Percentiles rank a stretch among this genome's conserved stretches.
Evolutionary conservation across 1,140 invertebrate genomes (phyloP).

Genomic region (Phocides pigmalion): DNA sequence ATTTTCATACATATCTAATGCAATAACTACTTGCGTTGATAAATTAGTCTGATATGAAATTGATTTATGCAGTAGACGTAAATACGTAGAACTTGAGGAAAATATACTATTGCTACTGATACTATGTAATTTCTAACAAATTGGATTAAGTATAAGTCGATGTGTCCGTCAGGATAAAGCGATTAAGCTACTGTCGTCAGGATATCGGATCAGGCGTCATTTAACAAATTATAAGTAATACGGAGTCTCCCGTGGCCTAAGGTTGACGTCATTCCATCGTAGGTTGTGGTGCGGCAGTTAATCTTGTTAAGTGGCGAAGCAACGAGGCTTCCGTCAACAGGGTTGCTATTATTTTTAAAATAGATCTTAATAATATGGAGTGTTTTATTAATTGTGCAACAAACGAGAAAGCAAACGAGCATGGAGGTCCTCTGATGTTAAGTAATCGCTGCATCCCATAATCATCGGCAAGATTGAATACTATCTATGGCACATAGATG

Average conservation of each 20-base stretch:
- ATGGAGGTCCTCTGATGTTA: no score
- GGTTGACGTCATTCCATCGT: slow-evolving; percentile 46
- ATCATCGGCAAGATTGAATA: no score
- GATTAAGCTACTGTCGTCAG: slow-evolving; percentile 18
- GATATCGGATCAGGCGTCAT: not conserved
- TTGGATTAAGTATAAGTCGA: slow-evolving; percentile 12
- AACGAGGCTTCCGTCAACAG: slow-evolving; percentile 62
- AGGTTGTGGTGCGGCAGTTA: slow-evolving; percentile 51
- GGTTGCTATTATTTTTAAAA: not conserved
- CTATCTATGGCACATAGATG: no score
- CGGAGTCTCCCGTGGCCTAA: slow-evolving; percentile 35
- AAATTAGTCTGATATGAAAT: not conserved
- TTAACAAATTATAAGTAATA: slow-evolving; percentile 21
- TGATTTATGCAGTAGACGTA: not conserved
- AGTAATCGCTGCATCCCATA: no score
- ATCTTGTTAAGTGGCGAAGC: slow-evolving; percentile 66
- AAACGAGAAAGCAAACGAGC: no score
- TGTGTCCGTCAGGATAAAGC: slow-evolving; percentile 29
- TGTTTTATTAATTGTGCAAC: not conserved
- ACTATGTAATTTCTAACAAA: slow-evolving; percentile 8
- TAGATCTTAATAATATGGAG: not conserved
- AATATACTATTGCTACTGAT: no score
- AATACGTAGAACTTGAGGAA: not conserved
- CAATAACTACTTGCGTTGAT: not conserved
- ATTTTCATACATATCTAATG: no score